Base-by-base conservation (phyloP, 2,113 vertebrate species). In the Puma concolor region DNA sequence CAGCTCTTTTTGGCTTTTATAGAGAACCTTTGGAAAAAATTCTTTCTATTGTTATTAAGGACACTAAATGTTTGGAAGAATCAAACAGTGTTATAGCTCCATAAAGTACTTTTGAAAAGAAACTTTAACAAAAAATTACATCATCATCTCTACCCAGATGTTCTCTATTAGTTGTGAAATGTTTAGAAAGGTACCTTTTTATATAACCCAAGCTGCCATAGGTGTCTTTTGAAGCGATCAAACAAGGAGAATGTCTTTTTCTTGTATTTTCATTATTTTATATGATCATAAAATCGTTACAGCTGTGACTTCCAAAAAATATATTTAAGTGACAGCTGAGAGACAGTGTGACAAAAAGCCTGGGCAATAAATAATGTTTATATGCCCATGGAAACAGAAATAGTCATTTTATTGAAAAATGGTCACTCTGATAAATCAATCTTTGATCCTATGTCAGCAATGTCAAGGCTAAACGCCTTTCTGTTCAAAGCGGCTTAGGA, bases 81-180 rank as follows among this genome's bases (percentile, higher is more conserved):
- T 52, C 97, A 96, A 95, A 67, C 66, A 79, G 76, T n/a, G 74
- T 96, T 95, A 76, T 91, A 95, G 92, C 89, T 88, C 93, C 60
- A 85, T 69, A 94, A 95, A 92, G 97, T 66, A 86, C 97, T 97
- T 97, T 0, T 13, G 66, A 91, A 91, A 97, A 97, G 97, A 92
- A 94, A 82, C 84, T 97, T 98, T 95, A 98, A 98, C 97, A 98
- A 98, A 98, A 98, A 98, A 99, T 99, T 98, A 98, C 98, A 98
- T 98, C 98, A 98, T 97, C 98, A 98, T 98, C 98, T 96, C 79
- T 97, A 63, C 94, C 99, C 99, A 99, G 98, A 99, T 99, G 99
- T 98, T 99, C 99, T 98, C 98, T 98, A 99, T 99, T 99, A 99
- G 98, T 95, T 90, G 96, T 98, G 98, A 98, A 98, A 98, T 38